phyloP scores from a whole-genome alignment of 1,140 invertebrate genomes.

The Akabosia matsudoensis region DNA sequence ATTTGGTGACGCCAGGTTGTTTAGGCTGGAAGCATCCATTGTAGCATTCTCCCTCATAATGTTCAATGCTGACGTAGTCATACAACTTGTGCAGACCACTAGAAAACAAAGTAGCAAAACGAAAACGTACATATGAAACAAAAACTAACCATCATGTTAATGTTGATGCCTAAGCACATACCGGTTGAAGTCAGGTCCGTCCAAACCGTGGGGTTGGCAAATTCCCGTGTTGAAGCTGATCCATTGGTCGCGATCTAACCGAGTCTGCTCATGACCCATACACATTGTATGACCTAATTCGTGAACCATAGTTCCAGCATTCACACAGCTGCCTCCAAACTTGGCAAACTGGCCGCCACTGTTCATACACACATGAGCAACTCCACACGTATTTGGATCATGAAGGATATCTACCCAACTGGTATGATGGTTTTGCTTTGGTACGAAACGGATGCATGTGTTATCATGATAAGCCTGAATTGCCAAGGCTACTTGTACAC shows the following conservation, averaged over 20 bases:
- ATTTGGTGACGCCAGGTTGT: slow-evolving; percentile 42
- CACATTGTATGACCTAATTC: slow-evolving; percentile 35
- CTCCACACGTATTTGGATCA: slow-evolving; percentile 34
- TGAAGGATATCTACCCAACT: slow-evolving; percentile 42
- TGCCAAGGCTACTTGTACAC: slow-evolving; percentile 37
- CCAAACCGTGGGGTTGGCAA: slow-evolving; percentile 44
- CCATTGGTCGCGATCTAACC: slow-evolving; percentile 38
- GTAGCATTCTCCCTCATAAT: slow-evolving; percentile 46
- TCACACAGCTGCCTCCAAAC: slow-evolving; percentile 42
- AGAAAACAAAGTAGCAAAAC: background rate
- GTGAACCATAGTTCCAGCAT: slow-evolving; percentile 43
- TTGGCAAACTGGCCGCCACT: slow-evolving; percentile 43
- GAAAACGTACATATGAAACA: background rate
- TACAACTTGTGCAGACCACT: slow-evolving; percentile 40
- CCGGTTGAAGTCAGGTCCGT: slow-evolving; percentile 32
- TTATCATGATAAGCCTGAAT: slow-evolving; percentile 29
- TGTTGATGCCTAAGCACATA: background rate
- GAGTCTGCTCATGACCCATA: slow-evolving; percentile 45
- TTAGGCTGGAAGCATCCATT: slow-evolving; percentile 42
- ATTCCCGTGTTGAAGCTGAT: slow-evolving; percentile 41
- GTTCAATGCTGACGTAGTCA: slow-evolving; percentile 43
- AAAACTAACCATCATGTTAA: background rate
- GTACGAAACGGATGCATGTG: slow-evolving; percentile 43
- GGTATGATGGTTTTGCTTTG: slow-evolving; percentile 26
- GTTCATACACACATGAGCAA: slow-evolving; percentile 43